phyloP scores from a whole-genome alignment of 1,140 invertebrate species.

The Eciton burchellii region DNA sequence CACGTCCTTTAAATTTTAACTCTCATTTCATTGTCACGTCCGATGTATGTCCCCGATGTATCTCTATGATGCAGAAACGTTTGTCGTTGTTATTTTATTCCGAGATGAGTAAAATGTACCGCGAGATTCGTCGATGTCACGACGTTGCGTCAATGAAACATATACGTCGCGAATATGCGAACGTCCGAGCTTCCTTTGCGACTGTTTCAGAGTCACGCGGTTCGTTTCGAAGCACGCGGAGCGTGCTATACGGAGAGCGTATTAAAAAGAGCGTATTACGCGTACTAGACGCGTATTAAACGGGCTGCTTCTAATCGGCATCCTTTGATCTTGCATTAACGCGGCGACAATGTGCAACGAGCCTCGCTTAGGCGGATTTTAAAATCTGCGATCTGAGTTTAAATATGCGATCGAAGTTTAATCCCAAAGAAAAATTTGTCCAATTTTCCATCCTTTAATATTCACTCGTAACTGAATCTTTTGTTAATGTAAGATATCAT shows the following conservation, averaged over 20 bases:
- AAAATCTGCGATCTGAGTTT: too few relatives aligned
- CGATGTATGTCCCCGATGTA: too few relatives aligned
- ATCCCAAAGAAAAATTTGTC: too few relatives aligned
- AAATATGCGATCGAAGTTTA: too few relatives aligned
- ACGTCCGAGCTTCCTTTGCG: slow-evolving; percentile 9
- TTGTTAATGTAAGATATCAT: too few relatives aligned
- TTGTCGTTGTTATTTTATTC: neutral
- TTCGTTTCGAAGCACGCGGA: neutral
- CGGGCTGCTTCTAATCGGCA: neutral
- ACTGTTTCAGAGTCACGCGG: slow-evolving; percentile 22
- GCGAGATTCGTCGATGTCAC: slow-evolving; percentile 4
- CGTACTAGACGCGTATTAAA: neutral
- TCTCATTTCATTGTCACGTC: too few relatives aligned
- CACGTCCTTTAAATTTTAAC: too few relatives aligned
- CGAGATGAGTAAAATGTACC: slow-evolving; percentile 3
- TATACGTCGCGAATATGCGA: neutral
- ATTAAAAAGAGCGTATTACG: neutral
- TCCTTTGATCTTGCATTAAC: too few relatives aligned
- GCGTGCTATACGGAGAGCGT: neutral
- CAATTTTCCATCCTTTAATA: too few relatives aligned
- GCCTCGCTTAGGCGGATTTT: too few relatives aligned
- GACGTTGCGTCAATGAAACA: slow-evolving; percentile 48
- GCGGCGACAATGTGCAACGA: too few relatives aligned
- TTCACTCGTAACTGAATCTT: too few relatives aligned
- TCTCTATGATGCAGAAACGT: neutral